Conservation (phyloP, 2,888 invertebrate species). For the Achlya flavicornis region DNA sequence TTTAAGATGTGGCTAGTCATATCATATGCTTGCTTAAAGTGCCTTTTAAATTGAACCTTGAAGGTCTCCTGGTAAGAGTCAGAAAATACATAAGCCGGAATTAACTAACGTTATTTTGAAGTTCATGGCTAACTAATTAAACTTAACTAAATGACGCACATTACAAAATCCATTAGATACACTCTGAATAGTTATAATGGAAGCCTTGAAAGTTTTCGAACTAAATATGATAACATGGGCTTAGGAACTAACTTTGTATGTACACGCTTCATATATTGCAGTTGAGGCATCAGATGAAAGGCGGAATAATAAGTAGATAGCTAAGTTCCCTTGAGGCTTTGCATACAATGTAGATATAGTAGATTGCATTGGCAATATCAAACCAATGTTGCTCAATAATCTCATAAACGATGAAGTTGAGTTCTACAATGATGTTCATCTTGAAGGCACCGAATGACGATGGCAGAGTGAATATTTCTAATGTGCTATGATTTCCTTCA, state of each 20-base stretch:
- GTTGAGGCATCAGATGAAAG: constrained; percentile 2
- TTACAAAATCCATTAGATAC: background rate
- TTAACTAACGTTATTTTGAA: background rate
- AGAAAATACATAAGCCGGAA: background rate
- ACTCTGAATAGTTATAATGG: background rate
- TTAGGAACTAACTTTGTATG: background rate
- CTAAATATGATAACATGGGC: background rate
- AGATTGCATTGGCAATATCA: background rate
- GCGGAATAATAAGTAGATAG: background rate
- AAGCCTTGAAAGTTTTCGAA: background rate
- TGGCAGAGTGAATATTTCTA: background rate
- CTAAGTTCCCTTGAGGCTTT: background rate
- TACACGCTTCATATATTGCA: background rate
- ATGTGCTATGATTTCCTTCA: no score
- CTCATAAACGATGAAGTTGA: background rate
- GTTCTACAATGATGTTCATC: no score
- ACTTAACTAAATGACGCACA: background rate
- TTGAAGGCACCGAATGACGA: no score
- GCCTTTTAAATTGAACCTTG: background rate
- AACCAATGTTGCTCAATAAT: background rate
- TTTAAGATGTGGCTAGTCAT: background rate
- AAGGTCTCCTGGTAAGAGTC: background rate
- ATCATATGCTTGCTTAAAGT: background rate
- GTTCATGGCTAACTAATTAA: background rate
- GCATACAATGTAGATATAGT: background rate